Percentiles rank a stretch among this genome's conserved stretches.
Evolutionary conservation across 2,113 vertebrate genomes (phyloP).

Genomic region (Atractosteus spatula): DNA sequence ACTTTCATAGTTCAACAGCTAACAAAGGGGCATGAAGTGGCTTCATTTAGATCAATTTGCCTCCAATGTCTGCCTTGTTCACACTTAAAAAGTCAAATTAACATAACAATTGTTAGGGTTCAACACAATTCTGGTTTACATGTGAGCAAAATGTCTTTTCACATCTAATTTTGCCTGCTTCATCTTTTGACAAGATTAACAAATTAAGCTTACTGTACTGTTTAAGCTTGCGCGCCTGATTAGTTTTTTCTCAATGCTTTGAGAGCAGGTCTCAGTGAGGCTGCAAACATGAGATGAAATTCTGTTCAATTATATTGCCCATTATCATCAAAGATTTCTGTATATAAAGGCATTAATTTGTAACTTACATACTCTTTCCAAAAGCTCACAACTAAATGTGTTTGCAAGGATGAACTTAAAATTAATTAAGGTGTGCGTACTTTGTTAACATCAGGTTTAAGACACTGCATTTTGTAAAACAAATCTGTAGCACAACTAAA

Average conservation of each 20-base stretch:
- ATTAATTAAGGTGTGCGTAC: constrained; percentile 30
- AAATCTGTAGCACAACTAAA: background rate
- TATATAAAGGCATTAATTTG: constrained; percentile 22
- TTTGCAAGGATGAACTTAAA: constrained; percentile 16
- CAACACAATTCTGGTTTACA: constrained; percentile 18
- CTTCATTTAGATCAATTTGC: constrained; percentile 57
- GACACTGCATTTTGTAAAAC: constrained; percentile 3
- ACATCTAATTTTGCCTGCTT: background rate
- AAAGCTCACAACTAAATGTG: background rate
- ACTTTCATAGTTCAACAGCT: constrained; percentile 56
- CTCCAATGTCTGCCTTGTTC: constrained; percentile 30
- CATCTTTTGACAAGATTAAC: constrained; percentile 22
- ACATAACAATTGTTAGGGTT: constrained; percentile 21
- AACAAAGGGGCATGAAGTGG: constrained; percentile 49
- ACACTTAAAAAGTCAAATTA: constrained; percentile 29
- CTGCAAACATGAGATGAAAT: constrained; percentile 23
- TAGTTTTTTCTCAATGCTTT: constrained; percentile 18
- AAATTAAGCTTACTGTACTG: constrained; percentile 13
- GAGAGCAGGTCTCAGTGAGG: constrained; percentile 13
- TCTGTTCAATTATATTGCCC: constrained; percentile 11
- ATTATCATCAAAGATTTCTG: constrained; percentile 26
- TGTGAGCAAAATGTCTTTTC: constrained; percentile 10
- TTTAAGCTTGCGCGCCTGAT: background rate
- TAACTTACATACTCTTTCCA: background rate
- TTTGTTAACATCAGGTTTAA: constrained; percentile 17